Evolutionary conservation across 1,140 invertebrate genomes (phyloP).

Genomic region (Camponotus floridanus): DNA sequence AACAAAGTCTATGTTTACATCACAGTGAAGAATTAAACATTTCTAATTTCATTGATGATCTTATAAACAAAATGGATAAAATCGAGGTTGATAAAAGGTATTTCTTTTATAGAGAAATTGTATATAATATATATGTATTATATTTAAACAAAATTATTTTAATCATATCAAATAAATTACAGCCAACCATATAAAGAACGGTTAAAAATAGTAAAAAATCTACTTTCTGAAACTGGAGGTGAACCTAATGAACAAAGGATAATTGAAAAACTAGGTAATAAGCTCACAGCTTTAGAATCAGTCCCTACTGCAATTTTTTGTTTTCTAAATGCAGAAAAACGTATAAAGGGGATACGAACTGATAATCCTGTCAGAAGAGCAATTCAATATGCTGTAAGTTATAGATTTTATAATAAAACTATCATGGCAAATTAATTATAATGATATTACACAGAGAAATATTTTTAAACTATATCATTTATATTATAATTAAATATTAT

Average conservation of each 20-base stretch:
- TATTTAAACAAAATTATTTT: slow-evolving; percentile 31
- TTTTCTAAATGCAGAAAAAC: slow-evolving; percentile 89
- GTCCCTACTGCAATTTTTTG: slow-evolving; percentile 93
- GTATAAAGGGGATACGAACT: slow-evolving; percentile 87
- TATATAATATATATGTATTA: slow-evolving; percentile 22
- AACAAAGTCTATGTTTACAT: slow-evolving; percentile 86
- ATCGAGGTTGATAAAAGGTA: slow-evolving; percentile 87
- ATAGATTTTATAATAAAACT: not conserved
- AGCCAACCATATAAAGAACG: slow-evolving; percentile 85
- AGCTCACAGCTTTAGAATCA: slow-evolving; percentile 89
- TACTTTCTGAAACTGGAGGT: slow-evolving; percentile 82
- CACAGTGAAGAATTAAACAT: slow-evolving; percentile 84
- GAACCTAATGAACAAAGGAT: slow-evolving; percentile 86
- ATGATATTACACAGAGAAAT: not conserved
- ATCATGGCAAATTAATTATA: not conserved
- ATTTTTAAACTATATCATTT: not conserved
- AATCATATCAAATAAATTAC: slow-evolving; percentile 19
- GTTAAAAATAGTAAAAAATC: slow-evolving; percentile 85
- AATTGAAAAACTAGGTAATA: slow-evolving; percentile 88
- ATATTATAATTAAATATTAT: not conserved
- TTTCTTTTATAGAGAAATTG: slow-evolving; percentile 30
- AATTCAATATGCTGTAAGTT: slow-evolving; percentile 86
- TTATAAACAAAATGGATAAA: slow-evolving; percentile 88
- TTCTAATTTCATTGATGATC: slow-evolving; percentile 86
- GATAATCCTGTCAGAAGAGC: slow-evolving; percentile 89